Base-by-base conservation (phyloP, 1,140 invertebrate species). In the Neodiprion fabricii region DNA sequence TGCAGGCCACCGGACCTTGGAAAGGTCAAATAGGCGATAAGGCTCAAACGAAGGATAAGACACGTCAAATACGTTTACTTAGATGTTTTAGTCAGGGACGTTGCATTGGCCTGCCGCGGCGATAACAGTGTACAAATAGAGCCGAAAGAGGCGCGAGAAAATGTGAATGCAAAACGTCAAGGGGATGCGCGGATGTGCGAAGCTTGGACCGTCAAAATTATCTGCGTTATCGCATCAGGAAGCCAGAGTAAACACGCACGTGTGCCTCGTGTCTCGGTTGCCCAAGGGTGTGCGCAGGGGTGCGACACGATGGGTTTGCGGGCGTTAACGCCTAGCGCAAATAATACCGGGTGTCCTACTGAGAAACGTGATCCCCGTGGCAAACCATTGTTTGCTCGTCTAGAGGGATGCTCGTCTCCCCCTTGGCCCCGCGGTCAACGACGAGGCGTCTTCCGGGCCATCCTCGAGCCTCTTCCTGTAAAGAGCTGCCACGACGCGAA, bases 341-440 rank as follows among this genome's bases (percentile, higher is more conserved):
- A 82, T 78, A 82, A 73, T 81, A 75, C 74, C 78, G 81, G 81
- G 79, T 81, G 79, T 79, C 74, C 77, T 79, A 76, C 75, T 50
- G 70, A 67, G 81, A 82, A 82, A 82, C 81, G 81, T 80, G 81
- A 82, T 82, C 81, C 70, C 78, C 81, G 80, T 82, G 81, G 81
- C 81, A 82, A 82, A 82, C 79, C 80, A 61, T 61, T 61, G 76
- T 77, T 49, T 82, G 81, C 82, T 82, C 82, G 81, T 81, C 71
- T 28, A 77, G 74, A 73, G 77, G 67, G 40, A 21, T 47, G 10
- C 40, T 47, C 67, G 67, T 11, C 10, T 7, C 10, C 21, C 12
- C 67, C 67, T 65, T 65, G 28, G 28, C 28, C 28, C 28, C 28
- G 1, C 61, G 12, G 61, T 14, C 12, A 78, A 61, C 23, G 50